phyloP scores from a whole-genome alignment of 2,888 invertebrate species.

The Cetonia aurata region DNA sequence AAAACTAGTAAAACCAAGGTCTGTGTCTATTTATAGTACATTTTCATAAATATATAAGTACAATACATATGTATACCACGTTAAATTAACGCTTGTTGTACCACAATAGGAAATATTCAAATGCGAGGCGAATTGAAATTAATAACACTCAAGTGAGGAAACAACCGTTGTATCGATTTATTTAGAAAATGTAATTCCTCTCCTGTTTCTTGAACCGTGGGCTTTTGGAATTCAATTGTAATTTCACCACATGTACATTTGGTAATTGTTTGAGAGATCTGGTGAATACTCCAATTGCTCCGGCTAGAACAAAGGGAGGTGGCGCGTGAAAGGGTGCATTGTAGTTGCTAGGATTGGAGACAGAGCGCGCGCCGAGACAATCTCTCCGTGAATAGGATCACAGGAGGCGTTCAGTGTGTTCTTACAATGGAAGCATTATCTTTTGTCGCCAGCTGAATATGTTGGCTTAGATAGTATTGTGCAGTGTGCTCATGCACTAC shows the following conservation, averaged over 20 bases:
- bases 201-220: conserved; percentile 40
- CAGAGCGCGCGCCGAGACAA: conserved; percentile 56
- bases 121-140: too few relatives aligned
- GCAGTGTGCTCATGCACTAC: conserved; percentile 49
- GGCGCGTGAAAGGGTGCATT: conserved; percentile 65
- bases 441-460: conserved; percentile 68
- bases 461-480: conserved; percentile 59
- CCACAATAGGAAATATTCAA: too few relatives aligned
- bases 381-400: conserved; percentile 65
- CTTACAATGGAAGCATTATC: conserved; percentile 67
- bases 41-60: too few relatives aligned
- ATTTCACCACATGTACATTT: conserved; percentile 51
- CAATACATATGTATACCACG: too few relatives aligned
- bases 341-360: conserved; percentile 61
- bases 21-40: too few relatives aligned
- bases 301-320: conserved; percentile 64
- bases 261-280: conserved; percentile 47
- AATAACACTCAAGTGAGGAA: not conserved
- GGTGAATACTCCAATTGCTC: conserved; percentile 54
- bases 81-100: too few relatives aligned
- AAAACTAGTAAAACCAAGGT: too few relatives aligned
- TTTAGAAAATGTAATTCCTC: conserved; percentile 35
- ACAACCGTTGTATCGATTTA: conserved; percentile 28
- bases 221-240: conserved; percentile 48
- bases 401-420: conserved; percentile 66